Conservation (phyloP, 2,113 vertebrate genomes). For the Ammospiza caudacuta region DNA sequence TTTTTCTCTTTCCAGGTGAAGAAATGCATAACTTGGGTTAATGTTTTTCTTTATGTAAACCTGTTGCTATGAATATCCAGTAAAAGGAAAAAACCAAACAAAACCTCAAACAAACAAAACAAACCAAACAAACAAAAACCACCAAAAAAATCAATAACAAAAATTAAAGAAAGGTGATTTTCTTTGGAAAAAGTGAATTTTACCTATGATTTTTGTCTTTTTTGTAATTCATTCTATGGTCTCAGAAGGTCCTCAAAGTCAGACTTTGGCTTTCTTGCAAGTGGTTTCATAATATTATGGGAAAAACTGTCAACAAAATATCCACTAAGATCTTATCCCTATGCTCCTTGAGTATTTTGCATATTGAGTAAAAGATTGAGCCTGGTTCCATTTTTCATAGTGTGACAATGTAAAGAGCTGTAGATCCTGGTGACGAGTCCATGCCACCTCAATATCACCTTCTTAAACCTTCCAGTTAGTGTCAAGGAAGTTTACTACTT, state of each 20-base stretch:
- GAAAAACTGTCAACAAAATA: background rate
- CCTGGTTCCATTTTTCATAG: background rate
- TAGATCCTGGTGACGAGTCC: background rate
- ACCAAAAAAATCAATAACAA: background rate
- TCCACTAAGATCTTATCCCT: background rate
- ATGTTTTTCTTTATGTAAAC: background rate
- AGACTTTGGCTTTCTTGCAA: background rate
- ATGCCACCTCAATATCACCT: background rate
- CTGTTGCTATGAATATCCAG: background rate
- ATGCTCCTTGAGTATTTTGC: background rate
- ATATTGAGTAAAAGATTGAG: background rate
- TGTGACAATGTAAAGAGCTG: background rate
- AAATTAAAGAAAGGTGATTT: background rate
- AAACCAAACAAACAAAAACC: fast-evolving
- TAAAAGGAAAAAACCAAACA: background rate
- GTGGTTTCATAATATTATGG: background rate
- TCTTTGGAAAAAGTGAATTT: background rate
- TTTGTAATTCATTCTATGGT: background rate
- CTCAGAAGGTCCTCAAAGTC: background rate
- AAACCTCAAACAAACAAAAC: background rate
- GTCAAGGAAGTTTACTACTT: background rate
- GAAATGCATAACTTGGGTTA: background rate
- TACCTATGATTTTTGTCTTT: background rate
- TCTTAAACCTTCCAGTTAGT: background rate
- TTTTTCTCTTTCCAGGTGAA: background rate